Conservation (phyloP, 1,140 invertebrate species). For the Drosophila nikananu region DNA sequence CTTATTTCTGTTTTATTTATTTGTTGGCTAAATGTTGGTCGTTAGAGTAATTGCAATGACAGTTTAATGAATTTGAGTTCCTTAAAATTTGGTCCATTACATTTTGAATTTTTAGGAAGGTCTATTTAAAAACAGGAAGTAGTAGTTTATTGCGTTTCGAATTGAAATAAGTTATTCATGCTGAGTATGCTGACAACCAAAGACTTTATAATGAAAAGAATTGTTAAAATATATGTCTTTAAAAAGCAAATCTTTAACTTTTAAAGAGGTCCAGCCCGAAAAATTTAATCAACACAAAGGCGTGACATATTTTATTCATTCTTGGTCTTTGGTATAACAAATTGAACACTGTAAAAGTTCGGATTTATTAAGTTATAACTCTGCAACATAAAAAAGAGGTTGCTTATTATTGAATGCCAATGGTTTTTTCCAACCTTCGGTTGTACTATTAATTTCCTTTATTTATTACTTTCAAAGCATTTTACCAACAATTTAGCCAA, state of each 20-base stretch:
- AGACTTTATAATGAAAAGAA: too few relatives aligned
- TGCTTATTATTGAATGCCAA: background rate
- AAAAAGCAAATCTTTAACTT: too few relatives aligned
- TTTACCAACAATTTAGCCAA: conserved; percentile 29
- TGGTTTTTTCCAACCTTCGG: too few relatives aligned
- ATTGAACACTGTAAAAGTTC: background rate
- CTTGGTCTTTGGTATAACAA: background rate
- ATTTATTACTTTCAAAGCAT: background rate
- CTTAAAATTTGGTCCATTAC: background rate
- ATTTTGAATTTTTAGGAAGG: background rate
- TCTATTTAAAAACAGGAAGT: background rate
- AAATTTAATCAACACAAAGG: background rate
- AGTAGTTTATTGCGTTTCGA: too few relatives aligned
- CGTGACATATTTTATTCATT: too few relatives aligned
- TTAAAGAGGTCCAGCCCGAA: background rate
- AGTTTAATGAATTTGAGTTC: background rate
- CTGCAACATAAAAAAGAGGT: too few relatives aligned
- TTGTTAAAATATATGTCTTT: too few relatives aligned
- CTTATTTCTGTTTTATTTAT: conserved; percentile 43
- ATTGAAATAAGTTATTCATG: background rate
- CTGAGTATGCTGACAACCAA: too few relatives aligned
- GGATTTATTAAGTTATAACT: background rate
- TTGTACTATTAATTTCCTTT: background rate
- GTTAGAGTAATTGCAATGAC: background rate
- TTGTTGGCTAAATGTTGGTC: conserved; percentile 28